Evolutionary conservation across 1,140 invertebrate genomes (phyloP), one percentile per base, ranked within the genome.

Genomic region (Sycophaga agraensis): DNA sequence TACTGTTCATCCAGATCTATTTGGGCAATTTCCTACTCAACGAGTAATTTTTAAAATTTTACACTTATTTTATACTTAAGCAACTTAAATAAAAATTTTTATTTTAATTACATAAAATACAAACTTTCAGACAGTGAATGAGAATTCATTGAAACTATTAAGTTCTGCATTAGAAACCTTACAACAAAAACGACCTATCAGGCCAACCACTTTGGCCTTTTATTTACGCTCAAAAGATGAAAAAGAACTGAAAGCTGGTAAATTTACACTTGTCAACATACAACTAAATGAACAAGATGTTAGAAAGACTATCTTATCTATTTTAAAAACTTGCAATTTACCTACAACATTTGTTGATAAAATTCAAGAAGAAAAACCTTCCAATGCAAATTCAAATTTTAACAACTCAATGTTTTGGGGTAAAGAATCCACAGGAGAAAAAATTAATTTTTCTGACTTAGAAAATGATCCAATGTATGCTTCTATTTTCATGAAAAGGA

Each of bases 1-100:
- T 80, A 88, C 88, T 46, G 94, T 97, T 19, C 95, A 98, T 85
- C 95, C 95, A 14, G 95, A 98, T 82, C 80, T 97, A 35, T 97
- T 97, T 85, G 91, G 91, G 55, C 89, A 93, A 76, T 88, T 91
- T 84, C 95, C 95, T 37, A 87, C 86, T 71, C 91, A 96, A 83
- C 87, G 90, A 73, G 91, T 92, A 80, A 83, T 77, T 70, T 16
- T 12, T 5, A 40, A 40, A 40, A 4, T 40, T 16, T 16, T 40
- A n/a, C 16, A 40, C 17, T 11, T 16, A 40, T 40, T 40, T 40
- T 16, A n/a, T 40, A n/a, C n/a, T 17, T 40, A 40, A n/a, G 3
- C 28, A 31, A 31, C 11, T 4, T 40, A 3, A 17, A 40, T 16
- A 40, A 16, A 16, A 3, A n/a, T 40, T 17, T n/a, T 40, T 6